phyloP scores from a whole-genome alignment of 2,888 invertebrate genomes.

The Drepanosiphum platanoidis region DNA sequence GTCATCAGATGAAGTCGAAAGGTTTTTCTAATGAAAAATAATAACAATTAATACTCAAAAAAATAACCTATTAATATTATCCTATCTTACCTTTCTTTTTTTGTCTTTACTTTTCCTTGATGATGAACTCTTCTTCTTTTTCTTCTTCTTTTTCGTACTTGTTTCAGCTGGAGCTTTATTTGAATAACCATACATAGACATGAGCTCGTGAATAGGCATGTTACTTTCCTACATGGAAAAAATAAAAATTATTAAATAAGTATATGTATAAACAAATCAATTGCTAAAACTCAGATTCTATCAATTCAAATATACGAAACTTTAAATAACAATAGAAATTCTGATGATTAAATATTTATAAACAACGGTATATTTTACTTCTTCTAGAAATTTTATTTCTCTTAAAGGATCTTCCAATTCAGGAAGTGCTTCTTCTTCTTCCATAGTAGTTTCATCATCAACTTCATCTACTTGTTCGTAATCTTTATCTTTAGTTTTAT shows the following conservation, averaged over 20 bases:
- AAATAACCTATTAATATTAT: background rate
- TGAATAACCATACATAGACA: constrained; percentile 86
- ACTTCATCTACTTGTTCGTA: constrained; percentile 93
- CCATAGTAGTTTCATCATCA: constrained; percentile 95
- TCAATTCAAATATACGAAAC: background rate
- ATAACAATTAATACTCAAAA: background rate
- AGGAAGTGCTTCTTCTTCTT: constrained; percentile 95
- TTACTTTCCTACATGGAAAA: constrained; percentile 76
- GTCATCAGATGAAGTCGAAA: constrained; percentile 16
- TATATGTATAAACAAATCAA: background rate
- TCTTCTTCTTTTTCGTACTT: constrained; percentile 66
- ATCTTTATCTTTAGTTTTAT: constrained; percentile 34
- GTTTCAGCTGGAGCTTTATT: constrained; percentile 2
- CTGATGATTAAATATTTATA: background rate
- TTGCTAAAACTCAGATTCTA: background rate
- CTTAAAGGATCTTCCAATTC: constrained; percentile 87
- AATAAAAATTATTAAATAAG: no score
- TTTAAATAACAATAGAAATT: no score
- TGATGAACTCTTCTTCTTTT: constrained; percentile 66
- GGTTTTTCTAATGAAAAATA: constrained; percentile 20
- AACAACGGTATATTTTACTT: constrained; percentile 69
- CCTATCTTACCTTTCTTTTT: constrained; percentile 31
- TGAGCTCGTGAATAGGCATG: constrained; percentile 93
- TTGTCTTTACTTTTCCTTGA: constrained; percentile 41
- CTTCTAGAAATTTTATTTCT: constrained; percentile 88